Base-by-base conservation (phyloP, 2,888 invertebrate genomes). In the Spodoptera littoralis region DNA sequence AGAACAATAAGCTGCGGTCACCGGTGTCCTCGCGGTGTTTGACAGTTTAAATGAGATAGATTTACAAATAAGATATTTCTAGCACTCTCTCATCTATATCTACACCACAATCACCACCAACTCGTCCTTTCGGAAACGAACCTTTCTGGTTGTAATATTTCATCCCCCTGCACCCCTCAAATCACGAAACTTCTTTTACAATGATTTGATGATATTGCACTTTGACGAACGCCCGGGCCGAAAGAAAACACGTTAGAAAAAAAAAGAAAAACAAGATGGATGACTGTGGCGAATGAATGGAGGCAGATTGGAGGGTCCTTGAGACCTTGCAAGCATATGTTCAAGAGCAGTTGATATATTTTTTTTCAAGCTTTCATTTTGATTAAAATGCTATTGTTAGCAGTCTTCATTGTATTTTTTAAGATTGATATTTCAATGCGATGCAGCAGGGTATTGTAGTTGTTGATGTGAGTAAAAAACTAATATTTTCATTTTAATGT, bases 121-220 rank as follows among this genome's bases (percentile, higher is more conserved):
- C 85, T 85, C 86, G 83, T 86, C 85, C 83, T 85, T 84, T 82
- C 80, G 77, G 83, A 88, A 90, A 88, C 87, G 88, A 91, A 91
- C 87, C 90, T 88, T 86, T 83, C 83, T 83, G 88, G 88, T 89
- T 89, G 93, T 93, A 92, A 94, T 94, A 94, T 93, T 93, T 93
- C 89, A 92, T 90, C 92, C 91, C 88, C 86, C 81, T 72, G 84
- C 84, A 81, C 82, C 84, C 84, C 84, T 86, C 85, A 88, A 93
- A 94, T 93, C 94, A 91, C 89, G 91, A 88, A 90, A 92, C 91
- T 93, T 92, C 93, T 92, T 92, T 92, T 88, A 89, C 92, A 92
- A 91, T 93, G 93, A 94, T 94, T 94, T 92, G 93, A 94, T 94
- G 94, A 94, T 92, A 90, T 91, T 94, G 94, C 94, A 94, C 90